A percentile compares a stretch with the other conserved stretches of the same genome.
Evolutionary conservation across 2,888 invertebrate species (phyloP).

Genomic region (Pollenia angustigena): DNA sequence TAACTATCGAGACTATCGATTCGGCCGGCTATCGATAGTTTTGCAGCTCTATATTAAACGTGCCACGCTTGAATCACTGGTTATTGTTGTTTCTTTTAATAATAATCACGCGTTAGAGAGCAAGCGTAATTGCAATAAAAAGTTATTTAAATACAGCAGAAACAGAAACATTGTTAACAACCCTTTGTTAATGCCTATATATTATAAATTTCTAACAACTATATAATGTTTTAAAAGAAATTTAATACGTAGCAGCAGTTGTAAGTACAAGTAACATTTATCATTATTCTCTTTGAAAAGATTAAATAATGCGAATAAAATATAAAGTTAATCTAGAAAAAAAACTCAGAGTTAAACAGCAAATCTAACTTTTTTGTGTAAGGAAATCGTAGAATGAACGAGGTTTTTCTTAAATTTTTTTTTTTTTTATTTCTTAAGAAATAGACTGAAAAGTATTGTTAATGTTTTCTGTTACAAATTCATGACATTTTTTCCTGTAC

Average conservation of each 20-base stretch:
- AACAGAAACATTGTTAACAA: too few species aligned
- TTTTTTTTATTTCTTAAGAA: constrained; percentile 21
- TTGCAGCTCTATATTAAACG: too few species aligned
- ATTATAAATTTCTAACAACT: too few species aligned
- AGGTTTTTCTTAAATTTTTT: background rate
- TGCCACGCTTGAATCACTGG: too few species aligned
- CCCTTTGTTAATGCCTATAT: too few species aligned
- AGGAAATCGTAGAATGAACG: background rate
- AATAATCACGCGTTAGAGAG: too few species aligned
- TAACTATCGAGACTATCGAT: too few species aligned
- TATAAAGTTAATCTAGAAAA: constrained; percentile 22
- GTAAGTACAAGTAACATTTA: constrained; percentile 13
- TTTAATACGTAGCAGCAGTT: background rate
- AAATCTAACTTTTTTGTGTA: constrained; percentile 22
- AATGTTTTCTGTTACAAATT: constrained; percentile 38
- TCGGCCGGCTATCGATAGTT: too few species aligned
- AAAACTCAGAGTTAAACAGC: constrained; percentile 17
- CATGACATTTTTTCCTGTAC: constrained; percentile 40
- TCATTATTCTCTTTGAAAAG: constrained; percentile 14
- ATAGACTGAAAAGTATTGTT: constrained; percentile 25
- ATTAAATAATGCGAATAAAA: constrained; percentile 53
- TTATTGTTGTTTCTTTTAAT: too few species aligned
- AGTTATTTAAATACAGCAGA: too few species aligned
- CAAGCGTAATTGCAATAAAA: too few species aligned
- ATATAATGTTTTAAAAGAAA: too few species aligned